Conservation (phyloP, 2,797 vertebrate species). For the Tympanoctomys barrerae region DNA sequence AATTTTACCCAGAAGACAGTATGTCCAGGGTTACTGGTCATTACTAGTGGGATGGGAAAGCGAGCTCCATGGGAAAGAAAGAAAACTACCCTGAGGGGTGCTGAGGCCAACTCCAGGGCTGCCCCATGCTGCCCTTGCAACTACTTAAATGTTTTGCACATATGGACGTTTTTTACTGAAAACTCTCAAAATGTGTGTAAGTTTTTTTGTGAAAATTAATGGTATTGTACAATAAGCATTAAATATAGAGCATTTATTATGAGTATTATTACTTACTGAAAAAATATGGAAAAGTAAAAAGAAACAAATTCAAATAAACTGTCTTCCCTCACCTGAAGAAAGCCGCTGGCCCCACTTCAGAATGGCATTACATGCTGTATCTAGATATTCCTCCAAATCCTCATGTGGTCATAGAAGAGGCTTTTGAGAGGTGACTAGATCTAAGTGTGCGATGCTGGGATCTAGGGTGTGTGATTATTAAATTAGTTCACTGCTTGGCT, state of each 20-base stretch:
- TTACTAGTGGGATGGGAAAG: not conserved
- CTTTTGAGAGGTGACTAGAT: not conserved
- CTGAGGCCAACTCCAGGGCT: not conserved
- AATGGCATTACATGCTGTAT: not conserved
- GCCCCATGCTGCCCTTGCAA: not conserved
- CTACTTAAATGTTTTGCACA: not conserved
- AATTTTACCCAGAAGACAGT: not conserved
- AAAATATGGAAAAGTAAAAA: constrained; percentile 43
- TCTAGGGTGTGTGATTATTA: not conserved
- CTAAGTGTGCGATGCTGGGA: not conserved
- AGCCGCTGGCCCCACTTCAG: not conserved
- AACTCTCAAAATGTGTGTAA: not conserved
- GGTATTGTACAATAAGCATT: not conserved
- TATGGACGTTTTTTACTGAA: not conserved
- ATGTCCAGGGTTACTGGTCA: not conserved
- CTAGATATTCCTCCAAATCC: not conserved
- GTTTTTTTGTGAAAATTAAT: constrained; percentile 4
- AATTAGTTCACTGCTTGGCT: not conserved
- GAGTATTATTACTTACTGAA: not conserved
- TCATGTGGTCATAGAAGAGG: not conserved
- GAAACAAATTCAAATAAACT: constrained; percentile 2
- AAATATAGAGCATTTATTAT: not conserved
- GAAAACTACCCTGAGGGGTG: not conserved
- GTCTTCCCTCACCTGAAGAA: not conserved
- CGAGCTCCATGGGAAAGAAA: not conserved